phyloP scores from a whole-genome alignment of 2,113 vertebrate species.

The Gallinago media region DNA sequence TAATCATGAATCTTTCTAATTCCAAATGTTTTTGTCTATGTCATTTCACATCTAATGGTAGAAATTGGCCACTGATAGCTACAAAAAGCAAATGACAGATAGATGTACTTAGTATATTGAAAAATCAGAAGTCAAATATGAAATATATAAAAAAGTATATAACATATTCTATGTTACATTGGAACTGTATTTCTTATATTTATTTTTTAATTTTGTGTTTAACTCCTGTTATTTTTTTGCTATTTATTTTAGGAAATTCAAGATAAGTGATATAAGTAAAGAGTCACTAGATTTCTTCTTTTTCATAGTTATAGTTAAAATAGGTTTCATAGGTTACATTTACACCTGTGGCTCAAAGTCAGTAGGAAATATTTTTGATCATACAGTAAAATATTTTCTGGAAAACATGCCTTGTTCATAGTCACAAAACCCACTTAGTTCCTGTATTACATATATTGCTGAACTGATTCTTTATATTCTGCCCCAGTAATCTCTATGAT shows the following conservation, averaged over 20 bases:
- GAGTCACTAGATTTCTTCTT: not conserved
- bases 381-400: not conserved
- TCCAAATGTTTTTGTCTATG: not conserved
- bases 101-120: not conserved
- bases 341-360: not conserved
- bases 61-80: not conserved
- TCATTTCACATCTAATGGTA: not conserved
- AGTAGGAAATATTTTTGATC: not conserved
- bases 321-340: not conserved
- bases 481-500: not conserved
- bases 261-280: not conserved
- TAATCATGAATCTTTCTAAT: not conserved
- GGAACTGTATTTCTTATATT: not conserved
- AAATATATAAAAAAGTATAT: not conserved
- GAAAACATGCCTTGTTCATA: not conserved
- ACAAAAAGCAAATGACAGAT: not conserved
- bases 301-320: not conserved
- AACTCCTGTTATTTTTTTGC: not conserved
- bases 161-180: accelerated
- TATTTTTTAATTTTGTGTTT: not conserved
- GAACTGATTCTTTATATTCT: not conserved
- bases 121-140: not conserved
- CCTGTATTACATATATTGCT: not conserved
- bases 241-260: not conserved
- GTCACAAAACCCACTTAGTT: not conserved